Base-by-base conservation (phyloP, 1,140 invertebrate genomes). In the Drosophila orena region DNA sequence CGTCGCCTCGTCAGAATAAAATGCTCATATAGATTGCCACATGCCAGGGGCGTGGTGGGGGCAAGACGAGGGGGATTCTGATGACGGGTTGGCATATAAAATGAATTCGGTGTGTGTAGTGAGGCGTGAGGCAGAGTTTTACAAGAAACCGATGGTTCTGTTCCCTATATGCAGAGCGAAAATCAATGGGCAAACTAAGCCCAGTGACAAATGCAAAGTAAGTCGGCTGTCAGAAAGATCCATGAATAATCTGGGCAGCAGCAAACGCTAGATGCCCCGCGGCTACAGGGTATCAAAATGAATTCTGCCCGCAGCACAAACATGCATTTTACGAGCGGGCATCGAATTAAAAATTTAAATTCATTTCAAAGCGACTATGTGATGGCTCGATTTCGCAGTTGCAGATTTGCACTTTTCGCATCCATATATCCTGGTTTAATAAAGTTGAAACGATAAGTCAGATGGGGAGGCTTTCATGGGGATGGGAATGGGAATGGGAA, bases 281-380 rank as follows among this genome's bases (percentile, higher is more conserved):
- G 44, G 20, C 14, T 34, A 15, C 3, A 73, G 71, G 12, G 71
- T 65, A 75, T 75, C 37, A 34, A 30, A 15, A 47, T 46, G 24
- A 68, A 53, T 52, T 50, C 52, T 65, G 17, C 37, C 52, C 37
- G 42, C 38, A 70, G 27, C 52, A 49, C 47, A 56, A 75, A 76
- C 55, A 72, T 58, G 53, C 53, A 75, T 76, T 86, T 83, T 88
- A 86, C 70, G 66, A 88, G 71, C 61, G n/a, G 40, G 38, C 71
- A 55, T 49, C 71, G 70, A 68, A 84, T 88, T 84, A 69, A 89
- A 89, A 80, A 89, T 88, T 89, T 77, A 88, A 88, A 88, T 89
- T 84, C 79, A 89, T 84, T 77, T 79, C 55, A 68, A 88, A 89
- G 68, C 66, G 66, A 54, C 61, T 53, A 77, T 86, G 80, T 85